Evolutionary conservation across 2,888 invertebrate species (phyloP), one percentile per base, ranked within the genome.

Genomic region (Scaptomyza polygonia): DNA sequence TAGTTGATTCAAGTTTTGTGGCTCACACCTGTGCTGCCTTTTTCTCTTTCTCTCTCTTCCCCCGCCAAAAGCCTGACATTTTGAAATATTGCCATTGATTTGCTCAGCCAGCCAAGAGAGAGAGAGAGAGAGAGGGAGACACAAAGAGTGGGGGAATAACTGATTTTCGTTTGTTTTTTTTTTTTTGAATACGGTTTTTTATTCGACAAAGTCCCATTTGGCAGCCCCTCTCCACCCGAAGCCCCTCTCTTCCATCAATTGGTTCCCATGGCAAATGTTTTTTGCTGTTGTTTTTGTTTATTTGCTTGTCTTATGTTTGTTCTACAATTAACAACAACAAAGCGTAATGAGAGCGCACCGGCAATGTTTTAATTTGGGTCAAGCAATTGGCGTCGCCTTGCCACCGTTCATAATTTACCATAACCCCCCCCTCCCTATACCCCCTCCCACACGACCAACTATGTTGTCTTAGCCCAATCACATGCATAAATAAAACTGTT

Each of bases 1-100:
- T 45, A 16, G 30, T 12, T 45, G 45, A 14, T 29, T 77, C 80
- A 77, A 78, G 76, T 84, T 84, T 79, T 83, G 70, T 68, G 72
- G 80, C 75, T 86, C 80, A 85, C 88, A 88, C 88, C 88, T 88
- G 85, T 82, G 86, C 72, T n/a, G n/a, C 32, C 6, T 1, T 2
- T n/a, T n/a, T 2, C n/a, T n/a, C 34, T 6, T n/a, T 6, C 36
- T 6, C 34, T 6, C 2, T n/a, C n/a, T 6, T 0, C 1, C 75
- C 59, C 42, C 69, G 57, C 57, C 63, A 29, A 29, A 52, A 61
- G 61, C 58, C 84, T 88, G 88, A 88, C 86, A 86, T 88, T 86
- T 86, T 86, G 88, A 88, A 86, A 77, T 82, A 86, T 86, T 77
- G 76, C 85, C 85, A 84, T 86, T 88, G 86, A 84, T 86, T 85